These are phyloP conservation scores for Pseudomyrmex gracilis DNA, from an alignment of 1,140 invertebrate species.

Conservation along the genomic window DNA sequence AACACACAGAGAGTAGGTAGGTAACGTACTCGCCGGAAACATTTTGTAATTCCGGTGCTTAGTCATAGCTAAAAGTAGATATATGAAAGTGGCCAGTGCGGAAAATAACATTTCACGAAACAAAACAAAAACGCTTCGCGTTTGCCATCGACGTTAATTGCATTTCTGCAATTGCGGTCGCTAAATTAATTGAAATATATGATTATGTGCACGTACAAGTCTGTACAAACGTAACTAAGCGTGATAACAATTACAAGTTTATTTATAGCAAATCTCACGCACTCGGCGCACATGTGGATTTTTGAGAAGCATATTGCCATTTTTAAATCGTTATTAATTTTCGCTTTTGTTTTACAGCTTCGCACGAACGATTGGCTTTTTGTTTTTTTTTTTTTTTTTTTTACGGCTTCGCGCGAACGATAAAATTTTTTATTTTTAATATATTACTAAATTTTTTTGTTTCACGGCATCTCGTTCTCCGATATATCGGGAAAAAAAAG, in stretches of 20 bases:
- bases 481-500: not conserved
- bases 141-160: not conserved
- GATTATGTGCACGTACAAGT: not conserved
- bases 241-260: not conserved
- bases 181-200: not conserved
- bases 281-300: no score
- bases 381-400: no score
- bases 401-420: no score
- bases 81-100: no score
- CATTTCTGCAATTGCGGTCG: not conserved
- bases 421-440: no score
- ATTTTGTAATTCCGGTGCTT: constrained; percentile 17
- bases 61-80: constrained; percentile 21
- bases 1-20: no score
- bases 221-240: not conserved
- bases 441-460: no score
- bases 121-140: not conserved
- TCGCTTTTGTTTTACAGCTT: no score
- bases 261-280: not conserved
- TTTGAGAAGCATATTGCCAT: no score
- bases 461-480: no score
- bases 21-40: constrained; percentile 7
- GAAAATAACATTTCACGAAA: not conserved
- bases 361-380: no score
- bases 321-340: no score